Conservation (phyloP, 2,888 invertebrate species). For the Stenurella melanura region DNA sequence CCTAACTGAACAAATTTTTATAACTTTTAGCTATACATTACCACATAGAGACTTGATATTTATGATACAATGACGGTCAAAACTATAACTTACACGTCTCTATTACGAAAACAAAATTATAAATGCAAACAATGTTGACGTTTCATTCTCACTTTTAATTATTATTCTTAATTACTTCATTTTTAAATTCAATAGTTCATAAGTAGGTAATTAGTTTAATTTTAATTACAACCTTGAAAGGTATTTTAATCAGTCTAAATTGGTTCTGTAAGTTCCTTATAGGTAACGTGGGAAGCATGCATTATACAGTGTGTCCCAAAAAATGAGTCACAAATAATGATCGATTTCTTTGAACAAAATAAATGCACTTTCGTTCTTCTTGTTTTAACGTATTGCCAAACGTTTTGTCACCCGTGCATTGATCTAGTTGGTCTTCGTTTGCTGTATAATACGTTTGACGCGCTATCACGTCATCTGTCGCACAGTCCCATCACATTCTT, state of each 20-base stretch:
- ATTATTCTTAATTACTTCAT: not conserved
- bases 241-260: not conserved
- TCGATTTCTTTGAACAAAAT: too few species aligned
- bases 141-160: not conserved
- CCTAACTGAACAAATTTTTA: not conserved
- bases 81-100: not conserved
- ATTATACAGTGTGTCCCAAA: too few species aligned
- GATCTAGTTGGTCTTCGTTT: too few species aligned
- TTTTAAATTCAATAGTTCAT: not conserved
- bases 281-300: too few species aligned
- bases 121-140: not conserved
- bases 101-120: not conserved
- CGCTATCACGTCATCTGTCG: too few species aligned
- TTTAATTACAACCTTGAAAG: not conserved
- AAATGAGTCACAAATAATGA: too few species aligned
- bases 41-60: not conserved
- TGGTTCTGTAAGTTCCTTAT: not conserved
- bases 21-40: not conserved
- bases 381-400: too few species aligned
- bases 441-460: too few species aligned
- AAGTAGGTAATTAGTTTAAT: slow-evolving; percentile 9
- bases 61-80: not conserved
- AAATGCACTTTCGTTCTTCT: too few species aligned
- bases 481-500: too few species aligned
- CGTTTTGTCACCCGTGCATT: too few species aligned